A percentile compares a stretch with the other conserved stretches of the same genome.
Evolutionary conservation across 2,888 invertebrate genomes (phyloP).

Genomic region (Hermodice carunculata): DNA sequence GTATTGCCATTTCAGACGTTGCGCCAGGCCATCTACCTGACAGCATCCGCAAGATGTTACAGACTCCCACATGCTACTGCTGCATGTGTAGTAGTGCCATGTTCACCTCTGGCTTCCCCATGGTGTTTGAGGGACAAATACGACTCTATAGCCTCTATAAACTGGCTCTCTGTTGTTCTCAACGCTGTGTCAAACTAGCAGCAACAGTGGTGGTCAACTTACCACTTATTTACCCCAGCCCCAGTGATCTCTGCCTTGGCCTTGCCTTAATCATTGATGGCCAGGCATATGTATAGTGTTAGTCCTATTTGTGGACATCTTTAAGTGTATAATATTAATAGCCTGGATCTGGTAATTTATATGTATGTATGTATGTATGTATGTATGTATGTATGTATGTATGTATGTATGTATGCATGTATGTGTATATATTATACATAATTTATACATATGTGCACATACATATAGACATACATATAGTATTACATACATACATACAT

Average conservation of each 20-base stretch:
- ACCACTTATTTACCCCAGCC: constrained; percentile 39
- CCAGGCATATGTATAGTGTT: no score
- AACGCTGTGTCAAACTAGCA: constrained; percentile 26
- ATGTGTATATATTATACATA: no score
- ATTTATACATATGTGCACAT: no score
- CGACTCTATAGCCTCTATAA: constrained; percentile 26
- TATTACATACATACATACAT: no score
- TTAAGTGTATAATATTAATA: no score
- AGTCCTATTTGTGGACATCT: no score
- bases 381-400: no score
- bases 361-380: no score
- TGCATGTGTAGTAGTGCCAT: constrained; percentile 29
- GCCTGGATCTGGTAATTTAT: no score
- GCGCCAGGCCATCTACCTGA: constrained; percentile 26
- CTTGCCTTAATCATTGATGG: constrained; percentile 2
- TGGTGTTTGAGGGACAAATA: constrained; percentile 37
- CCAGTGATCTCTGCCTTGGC: constrained; percentile 30
- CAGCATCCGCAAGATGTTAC: constrained; percentile 23
- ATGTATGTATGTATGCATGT: no score
- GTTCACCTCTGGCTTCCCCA: constrained; percentile 38
- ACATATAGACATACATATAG: no score
- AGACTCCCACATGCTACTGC: constrained; percentile 35
- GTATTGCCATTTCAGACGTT: constrained; percentile 30
- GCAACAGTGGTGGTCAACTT: constrained; percentile 17
- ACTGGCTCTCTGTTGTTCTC: constrained; percentile 40